Conservation (phyloP, 2,797 vertebrate genomes). For the Myiotriccus ornatus region DNA sequence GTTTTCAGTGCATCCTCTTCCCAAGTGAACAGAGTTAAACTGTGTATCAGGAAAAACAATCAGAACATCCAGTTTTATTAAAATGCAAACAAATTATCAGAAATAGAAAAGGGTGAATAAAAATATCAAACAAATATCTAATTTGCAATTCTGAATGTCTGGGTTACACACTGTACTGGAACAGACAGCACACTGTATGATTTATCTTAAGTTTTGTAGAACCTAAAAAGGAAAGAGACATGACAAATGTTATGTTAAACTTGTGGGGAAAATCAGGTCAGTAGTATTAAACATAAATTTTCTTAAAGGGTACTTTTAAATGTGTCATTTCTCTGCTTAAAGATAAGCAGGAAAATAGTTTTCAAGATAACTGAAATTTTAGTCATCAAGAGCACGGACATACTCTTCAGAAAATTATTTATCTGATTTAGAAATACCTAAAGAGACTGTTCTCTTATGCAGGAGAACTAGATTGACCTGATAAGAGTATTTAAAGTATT, state of each 20-base stretch:
- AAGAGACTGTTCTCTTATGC: not conserved
- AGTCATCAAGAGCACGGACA: not conserved
- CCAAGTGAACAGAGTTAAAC: conserved; percentile 11
- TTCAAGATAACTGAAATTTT: not conserved
- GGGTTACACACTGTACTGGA: not conserved
- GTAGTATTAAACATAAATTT: not conserved
- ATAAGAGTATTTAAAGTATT: not conserved
- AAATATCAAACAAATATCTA: not conserved
- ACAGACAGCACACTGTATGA: not conserved
- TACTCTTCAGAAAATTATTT: not conserved
- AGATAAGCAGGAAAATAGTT: not conserved
- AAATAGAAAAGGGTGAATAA: not conserved
- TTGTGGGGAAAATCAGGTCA: not conserved
- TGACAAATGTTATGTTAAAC: not conserved
- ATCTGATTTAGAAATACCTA: not conserved
- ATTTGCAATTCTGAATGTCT: not conserved
- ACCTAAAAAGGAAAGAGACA: not conserved
- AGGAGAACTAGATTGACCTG: not conserved
- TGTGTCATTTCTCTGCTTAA: not conserved
- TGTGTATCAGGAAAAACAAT: conserved; percentile 26
- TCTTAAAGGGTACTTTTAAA: not conserved
- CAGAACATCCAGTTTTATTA: conserved; percentile 21
- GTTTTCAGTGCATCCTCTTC: not conserved
- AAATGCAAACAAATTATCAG: conserved; percentile 22
- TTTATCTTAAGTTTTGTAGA: not conserved